Evolutionary conservation across 2,888 invertebrate species (phyloP).

Genomic region (Arge pagana): DNA sequence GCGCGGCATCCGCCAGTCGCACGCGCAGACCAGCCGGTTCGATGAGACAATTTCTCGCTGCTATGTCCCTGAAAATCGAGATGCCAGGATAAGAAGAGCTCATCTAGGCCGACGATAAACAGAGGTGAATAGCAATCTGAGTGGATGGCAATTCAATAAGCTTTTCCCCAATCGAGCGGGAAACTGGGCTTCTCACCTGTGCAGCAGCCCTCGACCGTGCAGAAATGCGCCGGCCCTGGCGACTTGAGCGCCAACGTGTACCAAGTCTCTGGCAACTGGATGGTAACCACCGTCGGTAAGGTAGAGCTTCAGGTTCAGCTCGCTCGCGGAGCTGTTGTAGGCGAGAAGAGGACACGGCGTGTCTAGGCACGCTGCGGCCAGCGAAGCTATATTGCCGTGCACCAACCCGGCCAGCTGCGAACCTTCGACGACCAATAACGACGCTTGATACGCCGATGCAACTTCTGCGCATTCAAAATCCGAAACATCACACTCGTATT

Average conservation of each 20-base stretch:
- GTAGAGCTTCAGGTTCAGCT: constrained; percentile 53
- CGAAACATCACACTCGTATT: background rate
- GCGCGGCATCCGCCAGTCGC: constrained; percentile 84
- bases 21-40: constrained; percentile 70
- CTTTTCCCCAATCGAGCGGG: too few species aligned
- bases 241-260: constrained; percentile 83
- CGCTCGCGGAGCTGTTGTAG: constrained; percentile 65
- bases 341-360: constrained; percentile 69
- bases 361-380: constrained; percentile 71
- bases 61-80: constrained; percentile 70
- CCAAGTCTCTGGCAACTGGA: constrained; percentile 75
- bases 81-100: too few species aligned
- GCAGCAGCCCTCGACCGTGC: constrained; percentile 85
- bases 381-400: constrained; percentile 73
- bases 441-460: constrained; percentile 73
- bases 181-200: too few species aligned
- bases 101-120: too few species aligned
- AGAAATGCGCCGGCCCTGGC: constrained; percentile 85
- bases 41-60: constrained; percentile 83
- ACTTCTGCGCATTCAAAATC: constrained; percentile 62
- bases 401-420: constrained; percentile 73
- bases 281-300: constrained; percentile 56
- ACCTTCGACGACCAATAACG: constrained; percentile 74
- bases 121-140: too few species aligned
- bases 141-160: too few species aligned